phyloP scores from a whole-genome alignment of 2,888 invertebrate species.

The Caenorhabditis sinica region DNA sequence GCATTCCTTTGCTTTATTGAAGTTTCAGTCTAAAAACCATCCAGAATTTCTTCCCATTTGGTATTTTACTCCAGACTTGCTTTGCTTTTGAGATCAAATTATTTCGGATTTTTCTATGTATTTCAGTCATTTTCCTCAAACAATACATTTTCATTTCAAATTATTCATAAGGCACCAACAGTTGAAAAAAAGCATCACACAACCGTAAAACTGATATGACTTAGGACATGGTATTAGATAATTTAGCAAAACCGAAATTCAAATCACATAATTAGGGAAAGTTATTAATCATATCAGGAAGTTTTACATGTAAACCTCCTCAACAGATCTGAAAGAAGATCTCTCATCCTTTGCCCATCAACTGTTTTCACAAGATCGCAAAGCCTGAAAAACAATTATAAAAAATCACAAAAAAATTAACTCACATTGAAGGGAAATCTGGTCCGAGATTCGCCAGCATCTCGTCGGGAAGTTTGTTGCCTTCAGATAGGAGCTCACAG shows the following conservation, averaged over 20 bases:
- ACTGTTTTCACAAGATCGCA: constrained; percentile 72
- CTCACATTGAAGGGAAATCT: constrained; percentile 63
- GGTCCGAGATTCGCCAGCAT: constrained; percentile 65
- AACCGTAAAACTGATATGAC: constrained; percentile 3
- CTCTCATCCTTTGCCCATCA: constrained; percentile 64
- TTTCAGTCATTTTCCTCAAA: not conserved
- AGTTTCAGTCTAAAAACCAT: no score
- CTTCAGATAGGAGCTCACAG: constrained; percentile 68
- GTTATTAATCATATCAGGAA: not conserved
- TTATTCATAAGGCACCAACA: not conserved
- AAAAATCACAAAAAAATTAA: no score
- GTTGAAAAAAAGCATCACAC: not conserved
- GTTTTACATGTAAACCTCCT: not conserved
- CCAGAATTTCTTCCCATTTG: no score
- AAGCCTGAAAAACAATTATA: constrained; percentile 25
- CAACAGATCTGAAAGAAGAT: constrained; percentile 39
- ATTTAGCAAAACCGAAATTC: not conserved
- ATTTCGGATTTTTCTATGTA: no score
- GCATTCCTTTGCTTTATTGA: no score
- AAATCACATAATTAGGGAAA: not conserved
- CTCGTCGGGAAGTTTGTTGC: constrained; percentile 59
- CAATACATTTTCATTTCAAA: not conserved
- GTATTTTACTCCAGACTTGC: no score
- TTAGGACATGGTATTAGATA: no score
- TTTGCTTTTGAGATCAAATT: no score